Evolutionary conservation across 2,888 invertebrate species (phyloP).

Genomic region (Koerneria pararmatus): DNA sequence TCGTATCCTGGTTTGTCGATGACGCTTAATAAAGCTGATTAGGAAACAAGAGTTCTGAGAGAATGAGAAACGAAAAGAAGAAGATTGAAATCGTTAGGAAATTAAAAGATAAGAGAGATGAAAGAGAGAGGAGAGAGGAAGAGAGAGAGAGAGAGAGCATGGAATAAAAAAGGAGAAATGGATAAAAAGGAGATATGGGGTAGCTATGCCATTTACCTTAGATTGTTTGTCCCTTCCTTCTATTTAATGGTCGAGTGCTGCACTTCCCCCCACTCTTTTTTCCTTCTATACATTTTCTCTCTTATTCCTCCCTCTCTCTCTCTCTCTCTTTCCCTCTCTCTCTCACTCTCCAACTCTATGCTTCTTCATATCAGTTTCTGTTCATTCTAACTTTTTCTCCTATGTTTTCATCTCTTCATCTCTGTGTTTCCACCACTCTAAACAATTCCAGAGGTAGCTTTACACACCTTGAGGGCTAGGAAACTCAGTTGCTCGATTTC

Average conservation of each 20-base stretch:
- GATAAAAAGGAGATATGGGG: neutral
- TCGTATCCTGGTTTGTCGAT: too few relatives aligned
- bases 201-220: neutral
- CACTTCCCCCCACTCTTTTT: too few relatives aligned
- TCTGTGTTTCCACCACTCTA: too few relatives aligned
- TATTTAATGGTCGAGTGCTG: neutral
- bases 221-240: neutral
- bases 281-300: neutral
- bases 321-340: neutral
- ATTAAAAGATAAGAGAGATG: neutral
- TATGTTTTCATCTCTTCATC: neutral
- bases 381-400: neutral
- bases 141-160: slow-evolving; percentile 1
- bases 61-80: slow-evolving; percentile 3
- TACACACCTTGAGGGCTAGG: too few relatives aligned
- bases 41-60: neutral
- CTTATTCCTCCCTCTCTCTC: neutral
- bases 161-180: neutral
- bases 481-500: too few relatives aligned
- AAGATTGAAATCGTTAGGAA: too few relatives aligned
- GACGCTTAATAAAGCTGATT: too few relatives aligned
- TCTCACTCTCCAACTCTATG: too few relatives aligned
- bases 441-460: too few relatives aligned
- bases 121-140: neutral
- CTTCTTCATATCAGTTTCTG: too few relatives aligned